Evolutionary conservation across 2,888 invertebrate genomes (phyloP).

Genomic region (Myopa testacea): DNA sequence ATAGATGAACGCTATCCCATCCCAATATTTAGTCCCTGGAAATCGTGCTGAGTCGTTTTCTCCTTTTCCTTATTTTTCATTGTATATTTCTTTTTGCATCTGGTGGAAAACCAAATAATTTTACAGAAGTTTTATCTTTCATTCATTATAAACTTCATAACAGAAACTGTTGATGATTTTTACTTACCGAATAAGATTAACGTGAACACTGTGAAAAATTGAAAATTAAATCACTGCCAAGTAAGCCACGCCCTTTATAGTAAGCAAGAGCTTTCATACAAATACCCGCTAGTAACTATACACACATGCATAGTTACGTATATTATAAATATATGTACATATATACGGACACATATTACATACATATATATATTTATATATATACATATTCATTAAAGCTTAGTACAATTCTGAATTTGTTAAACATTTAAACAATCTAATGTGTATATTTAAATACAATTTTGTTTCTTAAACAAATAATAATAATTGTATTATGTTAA

Average conservation of each 20-base stretch:
- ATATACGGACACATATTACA: not conserved
- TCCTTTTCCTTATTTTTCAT: not conserved
- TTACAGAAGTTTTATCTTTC: too few species aligned
- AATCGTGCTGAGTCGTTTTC: not conserved
- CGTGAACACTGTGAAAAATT: slow-evolving; percentile 13
- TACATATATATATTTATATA: slow-evolving; percentile 1
- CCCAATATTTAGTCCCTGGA: not conserved
- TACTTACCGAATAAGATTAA: too few species aligned
- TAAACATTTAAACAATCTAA: not conserved
- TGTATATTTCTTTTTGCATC: too few species aligned
- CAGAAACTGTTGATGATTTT: too few species aligned
- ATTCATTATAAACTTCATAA: too few species aligned
- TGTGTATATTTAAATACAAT: not conserved
- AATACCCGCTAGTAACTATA: not conserved
- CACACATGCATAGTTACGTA: not conserved
- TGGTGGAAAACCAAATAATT: too few species aligned
- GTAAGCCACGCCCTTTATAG: slow-evolving; percentile 12
- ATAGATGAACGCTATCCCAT: not conserved
- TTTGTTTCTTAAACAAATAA: too few species aligned
- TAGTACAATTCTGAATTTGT: slow-evolving; percentile 20
- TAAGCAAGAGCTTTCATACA: slow-evolving; percentile 3
- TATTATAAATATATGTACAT: not conserved
- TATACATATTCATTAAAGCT: slow-evolving; percentile 3
- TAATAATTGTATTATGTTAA: too few species aligned
- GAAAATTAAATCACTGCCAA: slow-evolving; percentile 21